phyloP scores from a whole-genome alignment of 2,888 invertebrate species.

The Lingula anatina region DNA sequence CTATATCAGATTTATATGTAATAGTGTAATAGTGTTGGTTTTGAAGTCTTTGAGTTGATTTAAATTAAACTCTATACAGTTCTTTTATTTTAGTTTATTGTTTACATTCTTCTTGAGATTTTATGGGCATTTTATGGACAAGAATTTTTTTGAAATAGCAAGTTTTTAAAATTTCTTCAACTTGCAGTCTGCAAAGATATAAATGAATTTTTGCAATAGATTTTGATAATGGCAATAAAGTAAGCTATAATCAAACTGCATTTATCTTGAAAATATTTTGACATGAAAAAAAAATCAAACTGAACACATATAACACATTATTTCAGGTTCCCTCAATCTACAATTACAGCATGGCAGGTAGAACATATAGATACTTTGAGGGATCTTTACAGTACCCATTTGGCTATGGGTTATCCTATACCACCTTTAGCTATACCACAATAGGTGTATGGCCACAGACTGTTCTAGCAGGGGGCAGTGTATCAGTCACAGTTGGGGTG shows the following conservation, averaged over 20 bases:
- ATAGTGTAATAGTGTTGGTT: neutral
- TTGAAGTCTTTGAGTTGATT: neutral
- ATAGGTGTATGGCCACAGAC: neutral
- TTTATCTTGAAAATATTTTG: too few relatives aligned
- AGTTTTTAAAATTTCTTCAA: neutral
- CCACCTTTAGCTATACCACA: slow-evolving; percentile 1
- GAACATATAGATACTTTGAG: slow-evolving; percentile 19
- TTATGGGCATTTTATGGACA: neutral
- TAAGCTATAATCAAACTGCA: too few relatives aligned
- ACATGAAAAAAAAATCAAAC: too few relatives aligned
- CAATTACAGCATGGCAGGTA: slow-evolving; percentile 17
- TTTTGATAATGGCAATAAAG: too few relatives aligned
- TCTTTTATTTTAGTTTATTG: neutral
- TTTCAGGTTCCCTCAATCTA: slow-evolving; percentile 15
- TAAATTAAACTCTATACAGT: neutral
- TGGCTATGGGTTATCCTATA: slow-evolving; percentile 11
- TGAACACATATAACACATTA: too few relatives aligned
- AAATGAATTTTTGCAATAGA: too few relatives aligned
- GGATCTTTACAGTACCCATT: slow-evolving; percentile 18
- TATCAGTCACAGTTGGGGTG: slow-evolving; percentile 10
- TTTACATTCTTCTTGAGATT: neutral
- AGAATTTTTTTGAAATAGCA: neutral
- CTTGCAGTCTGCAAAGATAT: neutral
- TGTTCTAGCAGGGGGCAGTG: slow-evolving; percentile 17
- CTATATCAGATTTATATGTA: neutral